Percentiles rank a stretch among this genome's conserved stretches.
phyloP scores from a whole-genome alignment of 2,797 vertebrate genomes.

The Allobates femoralis region DNA sequence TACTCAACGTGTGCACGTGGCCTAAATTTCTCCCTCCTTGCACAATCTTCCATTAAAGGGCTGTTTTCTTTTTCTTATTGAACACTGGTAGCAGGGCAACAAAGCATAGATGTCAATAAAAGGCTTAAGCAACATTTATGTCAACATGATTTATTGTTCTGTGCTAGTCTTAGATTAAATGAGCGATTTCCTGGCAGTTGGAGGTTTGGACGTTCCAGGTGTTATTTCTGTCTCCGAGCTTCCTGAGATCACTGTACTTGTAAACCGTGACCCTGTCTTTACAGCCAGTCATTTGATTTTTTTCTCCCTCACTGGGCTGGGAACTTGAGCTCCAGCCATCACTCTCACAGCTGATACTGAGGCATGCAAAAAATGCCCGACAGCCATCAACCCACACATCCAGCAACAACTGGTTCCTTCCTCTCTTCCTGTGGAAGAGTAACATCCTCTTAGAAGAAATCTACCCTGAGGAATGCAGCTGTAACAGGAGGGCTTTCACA shows the following conservation, averaged over 20 bases:
- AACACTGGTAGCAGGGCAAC: constrained; percentile 39
- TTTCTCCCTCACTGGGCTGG: constrained; percentile 57
- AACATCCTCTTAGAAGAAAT: constrained; percentile 77
- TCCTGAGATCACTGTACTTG: constrained; percentile 69
- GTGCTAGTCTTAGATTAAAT: constrained; percentile 67
- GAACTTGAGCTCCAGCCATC: constrained; percentile 68
- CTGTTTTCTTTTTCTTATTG: constrained; percentile 49
- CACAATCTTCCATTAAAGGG: constrained; percentile 16
- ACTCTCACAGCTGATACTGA: constrained; percentile 76
- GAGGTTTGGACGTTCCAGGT: constrained; percentile 67
- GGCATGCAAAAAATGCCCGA: constrained; percentile 77
- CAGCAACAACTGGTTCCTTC: constrained; percentile 79
- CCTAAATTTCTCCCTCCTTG: background rate
- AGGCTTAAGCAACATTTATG: constrained; percentile 60
- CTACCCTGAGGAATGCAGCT: constrained; percentile 76
- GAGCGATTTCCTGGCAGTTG: constrained; percentile 66
- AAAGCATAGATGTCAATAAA: constrained; percentile 54
- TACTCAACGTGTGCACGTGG: too few relatives aligned
- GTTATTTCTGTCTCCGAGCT: constrained; percentile 69
- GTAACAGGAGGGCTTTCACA: constrained; percentile 76
- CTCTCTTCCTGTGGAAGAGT: constrained; percentile 82
- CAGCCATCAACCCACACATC: constrained; percentile 75
- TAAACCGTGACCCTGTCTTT: constrained; percentile 65
- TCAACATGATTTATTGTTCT: constrained; percentile 59
- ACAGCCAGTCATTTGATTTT: constrained; percentile 55